Base-by-base conservation (phyloP, 2,888 invertebrate species). In the Neuroscelio doddi region DNA sequence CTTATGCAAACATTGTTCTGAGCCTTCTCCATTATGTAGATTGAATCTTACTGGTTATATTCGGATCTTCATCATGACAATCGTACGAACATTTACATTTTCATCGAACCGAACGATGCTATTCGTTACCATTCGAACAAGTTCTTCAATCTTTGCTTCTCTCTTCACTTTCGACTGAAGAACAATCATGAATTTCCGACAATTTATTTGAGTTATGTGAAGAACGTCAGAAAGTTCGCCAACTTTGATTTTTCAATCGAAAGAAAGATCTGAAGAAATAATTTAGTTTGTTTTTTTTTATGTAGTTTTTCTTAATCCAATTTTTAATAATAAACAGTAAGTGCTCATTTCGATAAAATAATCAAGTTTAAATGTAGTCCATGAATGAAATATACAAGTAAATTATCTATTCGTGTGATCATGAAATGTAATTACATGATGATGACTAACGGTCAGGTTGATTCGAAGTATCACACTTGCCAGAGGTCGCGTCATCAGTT, bases 21-120 rank as follows among this genome's bases (percentile, higher is more conserved):
- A 76, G 76, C 76, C 77, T 82, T 78, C 76, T 80, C 82, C 81
- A 83, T 84, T 83, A 82, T 83, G 83, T 78, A 82, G 78, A 84
- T 83, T 82, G 76, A 82, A 81, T 81, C 77, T 72, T 73, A 76
- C 75, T 75, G 77, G 76, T 77, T 77, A 74, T 73, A 70, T 65
- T 61, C 64, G 63, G 65, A 56, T 63, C 63, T 61, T 57, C 65
- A 56, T 46, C 59, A 42, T 47, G 53, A 57, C 67, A 59, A 57
- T 65, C 65, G 65, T 56, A 34, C 61, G 61, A 61, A 66, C 70
- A 68, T 70, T 68, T 61, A 62, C 69, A 59, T 62, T 69, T 64
- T 56, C 57, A 62, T 57, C 61, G 64, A 55, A 58, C 45, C 61
- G 47, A 34, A 47, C 78, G 73, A 70, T 74, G 71, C 73, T 59